Evolutionary conservation across 2,888 invertebrate species (phyloP).

Genomic region (Oegoconia quadripuncta): DNA sequence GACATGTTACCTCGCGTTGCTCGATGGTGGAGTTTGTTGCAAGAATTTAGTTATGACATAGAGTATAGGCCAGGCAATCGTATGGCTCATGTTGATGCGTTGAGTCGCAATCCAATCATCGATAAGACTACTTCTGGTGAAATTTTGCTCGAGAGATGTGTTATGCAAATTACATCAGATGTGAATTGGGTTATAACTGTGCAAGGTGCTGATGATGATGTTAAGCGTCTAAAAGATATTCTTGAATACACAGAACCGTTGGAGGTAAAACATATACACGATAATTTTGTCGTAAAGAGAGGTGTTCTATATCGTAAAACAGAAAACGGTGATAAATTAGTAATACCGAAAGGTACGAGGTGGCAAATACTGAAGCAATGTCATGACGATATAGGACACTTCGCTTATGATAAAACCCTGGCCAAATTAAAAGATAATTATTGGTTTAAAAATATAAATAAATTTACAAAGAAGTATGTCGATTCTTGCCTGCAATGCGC

Average conservation of each 20-base stretch:
- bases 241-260: slow-evolving; percentile 15
- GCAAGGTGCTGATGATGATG: slow-evolving; percentile 17
- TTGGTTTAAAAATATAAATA: background rate
- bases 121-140: no score
- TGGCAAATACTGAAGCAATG: slow-evolving; percentile 15
- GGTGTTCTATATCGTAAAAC: slow-evolving; percentile 12
- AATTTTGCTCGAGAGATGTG: no score
- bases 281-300: no score
- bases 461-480: no score
- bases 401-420: slow-evolving; percentile 16
- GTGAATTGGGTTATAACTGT: slow-evolving; percentile 17
- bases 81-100: slow-evolving; percentile 21
- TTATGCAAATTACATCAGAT: no score
- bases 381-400: slow-evolving; percentile 20
- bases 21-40: slow-evolving; percentile 21
- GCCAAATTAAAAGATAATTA: background rate
- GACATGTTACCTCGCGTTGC: slow-evolving; percentile 20
- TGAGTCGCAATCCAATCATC: slow-evolving; percentile 18
- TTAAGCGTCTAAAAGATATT: no score
- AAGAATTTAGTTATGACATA: slow-evolving; percentile 14
- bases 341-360: slow-evolving; percentile 16
- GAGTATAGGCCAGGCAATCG: slow-evolving; percentile 16
- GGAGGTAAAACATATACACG: slow-evolving; percentile 12
- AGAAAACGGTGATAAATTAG: slow-evolving; percentile 12
- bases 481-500: background rate